Evolutionary conservation across 2,888 invertebrate species (phyloP), one percentile per base, ranked within the genome.

Genomic region (Mycalesis mineus): DNA sequence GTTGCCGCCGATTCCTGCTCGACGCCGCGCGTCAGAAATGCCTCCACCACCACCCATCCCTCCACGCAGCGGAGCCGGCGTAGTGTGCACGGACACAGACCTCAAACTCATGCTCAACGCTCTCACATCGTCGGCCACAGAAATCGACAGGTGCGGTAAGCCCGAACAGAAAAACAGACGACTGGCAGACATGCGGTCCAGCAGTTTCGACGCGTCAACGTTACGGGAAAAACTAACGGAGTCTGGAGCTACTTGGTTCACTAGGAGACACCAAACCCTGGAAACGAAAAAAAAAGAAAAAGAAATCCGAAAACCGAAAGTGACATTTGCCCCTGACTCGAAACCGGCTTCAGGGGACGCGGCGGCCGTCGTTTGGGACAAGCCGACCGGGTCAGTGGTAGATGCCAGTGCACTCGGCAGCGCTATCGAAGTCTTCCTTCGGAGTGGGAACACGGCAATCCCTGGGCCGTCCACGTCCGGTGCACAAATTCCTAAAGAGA

Each of bases 161-260:
- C 83, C 89, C n/a, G 92, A 92, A 57, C 92, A 91, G 64, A 82
- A 53, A 17, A 52, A 91, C 22, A 88, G 87, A 61, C 90, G 91
- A 52, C 83, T 94, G 57, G 93, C 92, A 63, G 94, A 93, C 64
- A 94, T 92, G 76, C 93, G 96, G 54, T 96, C 96, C 13, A 96
- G 95, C 80, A 96, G 96, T 78, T 96, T 96, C 71, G 96, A 96
- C 77, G 93, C 95, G 0, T 95, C 95, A 15, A 91, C 95, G 17
- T 88, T 96, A 40, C 88, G 91, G 45, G 91, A 91, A 7, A 81
- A 82, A 60, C 76, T 82, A 1, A 69, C 71, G 60, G 84, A 80
- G 62, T 77, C 86, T 0, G 92, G 94, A 33, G 92, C 93, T 7
- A 94, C 92, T 55, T 96, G 95, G 95, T 95, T 95, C 75, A 89